Conservation (phyloP, 2,888 invertebrate genomes). For the Tachystola acroxantha region DNA sequence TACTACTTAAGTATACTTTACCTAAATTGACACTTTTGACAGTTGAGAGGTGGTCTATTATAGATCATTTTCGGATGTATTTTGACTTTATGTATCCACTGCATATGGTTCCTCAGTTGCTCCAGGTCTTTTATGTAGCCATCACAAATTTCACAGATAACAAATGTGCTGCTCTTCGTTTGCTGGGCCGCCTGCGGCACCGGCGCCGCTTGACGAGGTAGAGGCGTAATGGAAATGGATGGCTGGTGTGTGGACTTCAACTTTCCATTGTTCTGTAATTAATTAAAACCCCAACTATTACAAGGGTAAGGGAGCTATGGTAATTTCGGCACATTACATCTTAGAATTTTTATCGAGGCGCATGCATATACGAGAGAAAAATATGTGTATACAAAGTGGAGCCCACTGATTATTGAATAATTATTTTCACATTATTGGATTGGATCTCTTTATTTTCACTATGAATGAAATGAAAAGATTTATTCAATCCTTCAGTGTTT, state of each 20-base stretch:
- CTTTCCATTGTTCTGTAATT: conserved; percentile 41
- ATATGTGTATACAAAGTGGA: too few species aligned
- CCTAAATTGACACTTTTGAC: conserved; percentile 95
- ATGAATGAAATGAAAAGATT: too few species aligned
- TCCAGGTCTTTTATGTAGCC: conserved; percentile 97
- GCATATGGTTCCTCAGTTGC: conserved; percentile 96
- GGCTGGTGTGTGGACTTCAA: conserved; percentile 80
- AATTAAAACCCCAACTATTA: too few species aligned
- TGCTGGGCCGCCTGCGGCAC: conserved; percentile 43
- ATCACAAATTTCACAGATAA: conserved; percentile 98
- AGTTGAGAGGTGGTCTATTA: conserved; percentile 95
- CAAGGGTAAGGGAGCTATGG: neutral
- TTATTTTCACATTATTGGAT: too few species aligned
- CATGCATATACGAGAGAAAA: too few species aligned
- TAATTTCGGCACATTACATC: too few species aligned
- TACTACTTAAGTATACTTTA: conserved; percentile 25
- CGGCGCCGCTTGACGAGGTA: conserved; percentile 79
- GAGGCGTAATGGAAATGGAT: conserved; percentile 93
- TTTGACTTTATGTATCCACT: conserved; percentile 98
- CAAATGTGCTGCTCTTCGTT: conserved; percentile 86
- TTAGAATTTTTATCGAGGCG: too few species aligned
- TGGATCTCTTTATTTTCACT: too few species aligned
- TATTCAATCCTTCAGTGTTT: too few species aligned
- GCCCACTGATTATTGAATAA: too few species aligned
- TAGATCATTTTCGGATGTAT: conserved; percentile 98